A percentile compares a stretch with the other conserved stretches of the same genome.
These are phyloP conservation scores for Rhingia rostrata DNA, from an alignment of 2,888 invertebrate species.

Conservation along the genomic window DNA sequence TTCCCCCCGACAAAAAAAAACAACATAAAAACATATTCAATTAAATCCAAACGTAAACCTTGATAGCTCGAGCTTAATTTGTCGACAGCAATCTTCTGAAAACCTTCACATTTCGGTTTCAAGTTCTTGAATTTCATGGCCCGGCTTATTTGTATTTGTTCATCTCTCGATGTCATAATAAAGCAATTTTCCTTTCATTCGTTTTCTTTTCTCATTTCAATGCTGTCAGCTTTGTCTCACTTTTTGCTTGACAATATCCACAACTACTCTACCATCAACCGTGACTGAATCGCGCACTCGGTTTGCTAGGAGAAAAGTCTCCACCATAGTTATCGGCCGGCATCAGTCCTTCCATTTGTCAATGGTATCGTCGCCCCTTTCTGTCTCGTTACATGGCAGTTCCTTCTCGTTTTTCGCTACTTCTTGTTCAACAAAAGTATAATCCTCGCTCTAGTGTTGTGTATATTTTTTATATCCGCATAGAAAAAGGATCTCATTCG, in stretches of 20 bases:
- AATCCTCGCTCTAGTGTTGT: constrained; percentile 3
- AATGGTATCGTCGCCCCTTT: not conserved
- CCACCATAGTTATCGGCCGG: not conserved
- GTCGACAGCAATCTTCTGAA: constrained; percentile 25
- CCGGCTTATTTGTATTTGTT: constrained; percentile 16
- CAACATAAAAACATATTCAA: constrained; percentile 2
- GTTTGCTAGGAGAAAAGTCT: constrained; percentile 15
- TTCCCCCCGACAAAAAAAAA: no score
- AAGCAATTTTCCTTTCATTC: constrained; percentile 48
- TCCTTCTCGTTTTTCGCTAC: constrained; percentile 20
- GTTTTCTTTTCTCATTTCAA: constrained; percentile 28
- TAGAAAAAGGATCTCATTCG: constrained; percentile 22
- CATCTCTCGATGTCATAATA: constrained; percentile 41
- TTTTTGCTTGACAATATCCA: constrained; percentile 13
- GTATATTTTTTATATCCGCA: constrained; percentile 35
- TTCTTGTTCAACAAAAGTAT: constrained; percentile 35
- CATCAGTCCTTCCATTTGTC: not conserved
- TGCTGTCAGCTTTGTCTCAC: constrained; percentile 49
- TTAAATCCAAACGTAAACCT: constrained; percentile 22
- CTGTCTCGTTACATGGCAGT: constrained; percentile 46
- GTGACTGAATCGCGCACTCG: not conserved
- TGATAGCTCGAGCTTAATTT: constrained; percentile 37
- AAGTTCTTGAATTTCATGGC: constrained; percentile 38
- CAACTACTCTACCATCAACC: constrained; percentile 15
- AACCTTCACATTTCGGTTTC: constrained; percentile 35